Percentiles rank a stretch among this genome's conserved stretches.
These are phyloP conservation scores for Ictidomys tridecemlineatus DNA, from an alignment of 2,113 vertebrate genomes.

Conservation along the genomic window DNA sequence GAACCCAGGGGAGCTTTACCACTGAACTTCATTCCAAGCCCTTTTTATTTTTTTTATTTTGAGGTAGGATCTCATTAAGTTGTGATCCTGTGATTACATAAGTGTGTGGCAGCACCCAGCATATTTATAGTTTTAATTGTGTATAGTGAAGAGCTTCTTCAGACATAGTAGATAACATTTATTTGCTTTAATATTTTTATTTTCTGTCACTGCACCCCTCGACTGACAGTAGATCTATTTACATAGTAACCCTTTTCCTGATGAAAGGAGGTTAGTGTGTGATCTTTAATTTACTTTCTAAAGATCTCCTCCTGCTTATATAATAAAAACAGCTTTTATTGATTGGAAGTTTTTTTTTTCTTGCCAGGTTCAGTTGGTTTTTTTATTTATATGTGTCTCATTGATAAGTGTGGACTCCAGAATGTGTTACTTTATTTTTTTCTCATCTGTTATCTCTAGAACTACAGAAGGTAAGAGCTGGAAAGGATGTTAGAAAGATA, in stretches of 20 bases:
- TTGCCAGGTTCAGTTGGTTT: not conserved
- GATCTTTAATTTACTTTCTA: not conserved
- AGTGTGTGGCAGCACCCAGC: not conserved
- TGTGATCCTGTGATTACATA: not conserved
- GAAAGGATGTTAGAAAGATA: constrained; percentile 17
- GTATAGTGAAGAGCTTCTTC: not conserved
- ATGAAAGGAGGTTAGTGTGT: not conserved
- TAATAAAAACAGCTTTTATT: not conserved
- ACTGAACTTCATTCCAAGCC: not conserved
- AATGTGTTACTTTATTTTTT: not conserved
- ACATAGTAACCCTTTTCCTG: not conserved
- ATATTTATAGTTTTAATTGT: not conserved
- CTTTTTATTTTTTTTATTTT: not conserved
- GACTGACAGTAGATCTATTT: not conserved
- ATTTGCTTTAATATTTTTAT: not conserved
- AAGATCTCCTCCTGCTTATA: not conserved
- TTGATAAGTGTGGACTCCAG: not conserved
- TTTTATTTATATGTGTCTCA: constrained; percentile 18
- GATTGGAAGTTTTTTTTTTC: not conserved
- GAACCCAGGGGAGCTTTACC: not conserved
- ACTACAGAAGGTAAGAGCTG: not conserved
- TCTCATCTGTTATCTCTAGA: constrained; percentile 26
- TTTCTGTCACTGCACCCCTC: not conserved
- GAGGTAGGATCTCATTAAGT: not conserved
- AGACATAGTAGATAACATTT: not conserved